Evolutionary conservation across 2,113 vertebrate species (phyloP).

Genomic region (Hypocryptadius cinnamomeus): DNA sequence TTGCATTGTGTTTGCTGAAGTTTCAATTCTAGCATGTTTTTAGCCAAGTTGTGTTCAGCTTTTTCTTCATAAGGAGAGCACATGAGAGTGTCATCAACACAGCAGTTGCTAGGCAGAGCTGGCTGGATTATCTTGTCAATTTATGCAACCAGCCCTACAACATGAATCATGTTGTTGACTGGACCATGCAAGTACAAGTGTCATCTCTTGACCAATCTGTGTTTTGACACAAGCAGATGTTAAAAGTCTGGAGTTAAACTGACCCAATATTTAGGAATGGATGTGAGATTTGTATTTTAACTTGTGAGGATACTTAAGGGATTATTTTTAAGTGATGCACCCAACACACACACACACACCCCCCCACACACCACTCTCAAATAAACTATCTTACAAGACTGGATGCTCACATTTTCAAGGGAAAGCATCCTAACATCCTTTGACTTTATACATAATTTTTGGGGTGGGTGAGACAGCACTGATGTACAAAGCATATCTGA

Average conservation of each 20-base stretch:
- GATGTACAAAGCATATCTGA: not conserved
- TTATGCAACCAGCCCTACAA: not conserved
- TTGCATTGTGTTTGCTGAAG: not conserved
- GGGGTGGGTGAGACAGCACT: not conserved
- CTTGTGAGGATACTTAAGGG: not conserved
- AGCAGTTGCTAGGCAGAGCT: not conserved
- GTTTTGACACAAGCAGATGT: not conserved
- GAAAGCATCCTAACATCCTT: not conserved
- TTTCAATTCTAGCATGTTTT: not conserved
- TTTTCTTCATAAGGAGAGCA: not conserved
- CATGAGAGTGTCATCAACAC: not conserved
- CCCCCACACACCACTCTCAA: accelerated
- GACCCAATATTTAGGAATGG: not conserved
- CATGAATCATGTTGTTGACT: not conserved
- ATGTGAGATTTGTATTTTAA: not conserved
- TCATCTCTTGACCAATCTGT: not conserved
- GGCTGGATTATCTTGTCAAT: not conserved
- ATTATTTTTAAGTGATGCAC: not conserved
- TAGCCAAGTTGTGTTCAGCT: not conserved
- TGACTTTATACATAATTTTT: not conserved
- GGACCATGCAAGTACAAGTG: not conserved
- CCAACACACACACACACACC: not conserved
- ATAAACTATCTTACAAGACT: not conserved
- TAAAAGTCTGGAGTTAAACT: not conserved
- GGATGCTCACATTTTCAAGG: not conserved